Evolutionary conservation across 2,113 vertebrate species (phyloP).

Genomic region (Tylochromis polylepis): DNA sequence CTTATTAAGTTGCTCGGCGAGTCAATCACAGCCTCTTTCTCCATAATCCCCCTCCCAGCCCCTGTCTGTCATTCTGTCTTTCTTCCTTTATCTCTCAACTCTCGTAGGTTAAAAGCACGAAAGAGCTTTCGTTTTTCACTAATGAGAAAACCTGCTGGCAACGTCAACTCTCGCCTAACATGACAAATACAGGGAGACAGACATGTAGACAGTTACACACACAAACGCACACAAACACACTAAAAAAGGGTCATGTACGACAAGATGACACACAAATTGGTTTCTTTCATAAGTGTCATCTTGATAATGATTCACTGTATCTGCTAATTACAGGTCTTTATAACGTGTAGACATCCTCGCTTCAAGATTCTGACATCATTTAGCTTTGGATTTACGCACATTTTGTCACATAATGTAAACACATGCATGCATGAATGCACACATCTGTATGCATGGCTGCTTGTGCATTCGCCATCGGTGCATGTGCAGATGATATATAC

Average conservation of each 20-base stretch:
- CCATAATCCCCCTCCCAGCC: constrained; percentile 13
- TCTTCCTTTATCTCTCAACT: constrained; percentile 31
- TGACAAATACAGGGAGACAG: constrained; percentile 12
- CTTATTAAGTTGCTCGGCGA: constrained; percentile 21
- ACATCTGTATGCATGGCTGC: constrained; percentile 17
- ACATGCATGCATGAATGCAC: background rate
- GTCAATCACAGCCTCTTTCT: constrained; percentile 27
- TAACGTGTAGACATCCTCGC: background rate
- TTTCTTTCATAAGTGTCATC: background rate
- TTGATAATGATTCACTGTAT: background rate
- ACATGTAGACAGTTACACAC: background rate
- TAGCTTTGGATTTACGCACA: background rate
- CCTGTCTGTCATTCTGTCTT: constrained; percentile 36
- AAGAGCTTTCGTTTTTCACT: constrained; percentile 34
- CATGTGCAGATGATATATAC: background rate
- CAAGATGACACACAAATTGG: background rate
- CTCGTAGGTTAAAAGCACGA: constrained; percentile 37
- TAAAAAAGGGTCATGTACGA: background rate
- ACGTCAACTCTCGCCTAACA: constrained; percentile 21
- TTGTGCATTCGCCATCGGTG: background rate
- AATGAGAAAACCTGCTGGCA: constrained; percentile 51
- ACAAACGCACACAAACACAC: background rate
- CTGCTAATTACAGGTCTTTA: background rate
- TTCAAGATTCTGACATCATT: constrained; percentile 3
- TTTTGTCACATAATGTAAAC: constrained; percentile 29